Base-by-base conservation (phyloP, 2,888 invertebrate genomes). In the Fabriciana adippe region DNA sequence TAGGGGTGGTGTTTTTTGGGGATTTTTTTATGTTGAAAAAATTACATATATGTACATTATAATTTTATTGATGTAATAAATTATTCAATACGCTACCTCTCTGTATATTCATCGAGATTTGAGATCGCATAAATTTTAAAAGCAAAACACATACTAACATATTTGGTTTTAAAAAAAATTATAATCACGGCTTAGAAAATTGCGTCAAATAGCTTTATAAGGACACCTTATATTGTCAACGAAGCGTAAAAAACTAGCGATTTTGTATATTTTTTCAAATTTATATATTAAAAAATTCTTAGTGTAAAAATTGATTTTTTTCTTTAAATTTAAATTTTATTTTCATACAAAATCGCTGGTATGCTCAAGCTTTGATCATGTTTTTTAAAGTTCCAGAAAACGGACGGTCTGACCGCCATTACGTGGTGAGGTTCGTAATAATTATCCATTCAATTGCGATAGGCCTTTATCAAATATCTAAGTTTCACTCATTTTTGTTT, bases 301-400 rank as follows among this genome's bases (percentile, higher is more conserved):
- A 8, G 11, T 41, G 11, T 41, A 41, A 41, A 35, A 35, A 8
- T 35, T 35, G 6, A 11, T 41, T 41, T 41, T 41, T 41, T 41
- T 41, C 11, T 41, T 41, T 8, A 41, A 26, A 3, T 41, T 41
- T 3, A 41, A 41, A 41, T 50, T 54, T n/a, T n/a, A n/a, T n/a
- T 67, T 54, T 51, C n/a, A 45, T 68, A 61, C 76, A 73, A 78
- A 76, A 76, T 79, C 72, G 72, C 75, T 75, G 75, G 73, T 68
- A 62, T 56, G 63, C 47, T 50, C 51, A 54, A 57, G 75, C 75
- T 76, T 78, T 79, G 71, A 79, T 78, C 74, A 76, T 79, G 61
- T 76, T 78, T 74, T 69, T 81, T 78, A 69, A 78, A 79, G 77
- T 81, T 81, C 50, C 79, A 81, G 79, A 76, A 69, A 66, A 71